Base-by-base conservation (phyloP, 2,888 invertebrate genomes). In the Stenichneumon culpator region DNA sequence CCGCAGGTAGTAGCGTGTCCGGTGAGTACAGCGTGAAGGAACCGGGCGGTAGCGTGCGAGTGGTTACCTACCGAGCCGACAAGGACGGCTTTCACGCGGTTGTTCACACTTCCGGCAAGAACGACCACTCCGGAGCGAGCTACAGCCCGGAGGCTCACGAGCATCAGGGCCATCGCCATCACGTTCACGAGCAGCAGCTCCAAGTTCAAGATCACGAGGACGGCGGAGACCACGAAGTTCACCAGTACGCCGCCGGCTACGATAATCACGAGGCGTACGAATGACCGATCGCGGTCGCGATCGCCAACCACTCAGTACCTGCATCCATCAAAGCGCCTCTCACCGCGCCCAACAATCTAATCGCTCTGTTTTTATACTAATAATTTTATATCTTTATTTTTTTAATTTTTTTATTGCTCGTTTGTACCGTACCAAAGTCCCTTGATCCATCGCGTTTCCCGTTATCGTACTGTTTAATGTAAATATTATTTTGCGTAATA, bases 21-120 rank as follows among this genome's bases (percentile, higher is more conserved):
- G 93, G 93, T 11, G 92, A 92, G 80, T 93, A 93, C 88, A 89
- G 90, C 50, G 88, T 93, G 6, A 89, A 90, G 70, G 93, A 93
- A 78, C 92, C 93, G 3, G 93, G 92, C 60, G 93, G 93, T 68
- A 87, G 79, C 80, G 83, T 91, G 52, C 83, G 92, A 39, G 89
- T 89, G n/a, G 93, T 93, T 11, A 89, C 89, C 32, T 93, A 93
- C 84, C 86, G 82, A 50, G 93, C 93, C 22, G 92, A 92, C 86
- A 88, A 89, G 85, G 87, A 89, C 68, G 93, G 93, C 36, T 93
- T 93, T 89, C 92, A 92, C 74, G 93, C 93, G 7, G 90, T 89
- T 19, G 92, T 92, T 36, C 90, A 90, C 86, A 90, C 87, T 65
- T 86, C 87, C 67, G 89, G 87, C n/a, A 83, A 86, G 52, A 89